These are phyloP conservation scores for Anguilla megastoma DNA, from an alignment of 2,797 vertebrate genomes.

Conservation along the genomic window DNA sequence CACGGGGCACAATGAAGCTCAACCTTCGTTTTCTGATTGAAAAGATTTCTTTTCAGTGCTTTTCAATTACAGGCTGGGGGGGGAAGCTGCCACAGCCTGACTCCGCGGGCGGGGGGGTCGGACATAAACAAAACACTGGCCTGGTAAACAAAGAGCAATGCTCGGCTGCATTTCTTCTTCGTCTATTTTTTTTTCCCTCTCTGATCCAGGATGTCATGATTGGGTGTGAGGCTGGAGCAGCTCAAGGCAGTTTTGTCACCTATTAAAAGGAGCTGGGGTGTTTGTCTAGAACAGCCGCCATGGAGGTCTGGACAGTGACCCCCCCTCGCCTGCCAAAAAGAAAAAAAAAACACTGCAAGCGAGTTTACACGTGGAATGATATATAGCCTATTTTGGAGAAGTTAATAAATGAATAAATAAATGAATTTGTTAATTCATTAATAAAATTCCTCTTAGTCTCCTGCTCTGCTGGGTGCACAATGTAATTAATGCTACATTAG, in stretches of 20 bases:
- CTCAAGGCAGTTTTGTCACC: constrained; percentile 7
- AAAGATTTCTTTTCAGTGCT: constrained; percentile 65
- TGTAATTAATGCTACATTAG: constrained; percentile 58
- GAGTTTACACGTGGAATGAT: not conserved
- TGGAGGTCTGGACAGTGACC: not conserved
- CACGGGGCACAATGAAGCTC: constrained; percentile 57
- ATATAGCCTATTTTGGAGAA: not conserved
- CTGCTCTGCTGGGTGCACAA: constrained; percentile 41
- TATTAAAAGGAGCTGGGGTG: not conserved
- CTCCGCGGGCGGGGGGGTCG: constrained; percentile 35
- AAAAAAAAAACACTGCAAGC: not conserved
- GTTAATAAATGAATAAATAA: not conserved
- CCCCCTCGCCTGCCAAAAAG: too few species aligned
- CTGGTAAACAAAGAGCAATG: constrained; percentile 43
- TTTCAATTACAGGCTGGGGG: constrained; percentile 66
- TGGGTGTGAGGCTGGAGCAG: constrained; percentile 33
- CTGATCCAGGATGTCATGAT: constrained; percentile 44
- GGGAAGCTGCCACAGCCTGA: constrained; percentile 39
- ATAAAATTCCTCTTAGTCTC: constrained; percentile 49
- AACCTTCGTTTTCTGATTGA: constrained; percentile 61
- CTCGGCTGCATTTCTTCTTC: constrained; percentile 28
- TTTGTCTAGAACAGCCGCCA: constrained; percentile 25
- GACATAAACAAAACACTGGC: constrained; percentile 36
- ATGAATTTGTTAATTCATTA: not conserved
- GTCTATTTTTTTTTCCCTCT: constrained; percentile 24